Percentiles rank a stretch among this genome's conserved stretches.
Evolutionary conservation across 2,888 invertebrate genomes (phyloP).

Genomic region (Bombyx huttoni): DNA sequence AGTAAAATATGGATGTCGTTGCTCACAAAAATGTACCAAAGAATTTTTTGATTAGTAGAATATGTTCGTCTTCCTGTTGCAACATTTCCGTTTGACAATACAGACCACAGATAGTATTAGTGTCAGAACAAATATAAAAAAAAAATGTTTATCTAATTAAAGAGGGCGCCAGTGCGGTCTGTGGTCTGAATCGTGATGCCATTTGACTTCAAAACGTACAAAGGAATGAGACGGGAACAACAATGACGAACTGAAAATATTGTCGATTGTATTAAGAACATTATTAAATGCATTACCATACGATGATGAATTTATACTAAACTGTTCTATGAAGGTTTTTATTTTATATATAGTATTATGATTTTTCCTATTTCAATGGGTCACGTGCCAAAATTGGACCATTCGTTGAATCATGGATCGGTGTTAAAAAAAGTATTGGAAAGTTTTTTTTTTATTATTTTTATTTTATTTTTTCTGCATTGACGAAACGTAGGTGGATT

Average conservation of each 20-base stretch:
- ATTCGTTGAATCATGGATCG: conserved; percentile 32
- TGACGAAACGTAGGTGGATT: conserved; percentile 35
- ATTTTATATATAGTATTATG: conserved; percentile 41
- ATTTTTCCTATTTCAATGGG: conserved; percentile 34
- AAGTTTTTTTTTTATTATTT: conserved; percentile 14
- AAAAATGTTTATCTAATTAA: not conserved
- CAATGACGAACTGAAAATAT: not conserved
- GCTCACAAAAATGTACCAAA: conserved; percentile 70
- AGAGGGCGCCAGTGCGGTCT: not conserved
- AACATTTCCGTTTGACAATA: not conserved
- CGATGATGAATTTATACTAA: not conserved
- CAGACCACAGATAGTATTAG: conserved; percentile 8
- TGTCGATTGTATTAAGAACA: not conserved
- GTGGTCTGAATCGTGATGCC: conserved; percentile 11
- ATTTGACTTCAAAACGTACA: conserved; percentile 2
- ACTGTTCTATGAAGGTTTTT: conserved; percentile 6
- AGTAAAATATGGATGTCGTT: conserved; percentile 32
- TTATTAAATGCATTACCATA: not conserved
- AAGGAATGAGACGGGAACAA: not conserved
- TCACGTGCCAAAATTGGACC: conserved; percentile 66
- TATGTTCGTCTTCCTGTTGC: conserved; percentile 1
- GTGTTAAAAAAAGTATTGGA: conserved; percentile 23
- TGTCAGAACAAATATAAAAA: not conserved
- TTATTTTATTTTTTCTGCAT: conserved; percentile 20
- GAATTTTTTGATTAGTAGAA: conserved; percentile 40